Percentiles rank a stretch among this genome's conserved stretches.
These are phyloP conservation scores for Tribolium madens DNA, from an alignment of 1,140 invertebrate species.

Conservation along the genomic window DNA sequence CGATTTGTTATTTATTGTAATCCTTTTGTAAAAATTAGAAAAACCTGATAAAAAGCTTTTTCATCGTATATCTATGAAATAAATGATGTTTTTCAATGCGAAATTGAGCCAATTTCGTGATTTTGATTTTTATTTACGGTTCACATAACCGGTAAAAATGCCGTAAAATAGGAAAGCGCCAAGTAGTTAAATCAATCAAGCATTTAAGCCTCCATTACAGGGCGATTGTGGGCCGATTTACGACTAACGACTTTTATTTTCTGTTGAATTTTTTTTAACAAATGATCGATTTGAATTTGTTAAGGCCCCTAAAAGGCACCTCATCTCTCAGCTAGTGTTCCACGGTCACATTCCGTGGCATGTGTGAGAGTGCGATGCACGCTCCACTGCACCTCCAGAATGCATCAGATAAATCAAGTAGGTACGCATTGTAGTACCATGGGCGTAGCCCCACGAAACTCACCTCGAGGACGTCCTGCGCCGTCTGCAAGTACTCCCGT, in stretches of 20 bases:
- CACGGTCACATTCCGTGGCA: slow-evolving; percentile 42
- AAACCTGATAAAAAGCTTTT: too few relatives aligned
- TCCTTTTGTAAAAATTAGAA: too few relatives aligned
- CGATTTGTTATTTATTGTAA: too few relatives aligned
- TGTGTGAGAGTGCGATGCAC: slow-evolving; percentile 40
- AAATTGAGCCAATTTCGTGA: too few relatives aligned
- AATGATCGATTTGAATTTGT: background rate
- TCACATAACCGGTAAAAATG: background rate
- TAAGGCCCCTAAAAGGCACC: slow-evolving; percentile 11
- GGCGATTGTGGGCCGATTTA: background rate
- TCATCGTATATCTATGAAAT: too few relatives aligned
- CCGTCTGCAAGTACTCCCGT: slow-evolving; percentile 93
- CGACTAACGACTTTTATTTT: background rate
- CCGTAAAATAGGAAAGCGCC: slow-evolving; percentile 8
- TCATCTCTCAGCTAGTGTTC: slow-evolving; percentile 4
- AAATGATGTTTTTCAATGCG: too few relatives aligned
- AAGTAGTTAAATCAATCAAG: background rate
- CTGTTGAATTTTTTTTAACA: background rate
- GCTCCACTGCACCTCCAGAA: slow-evolving; percentile 45
- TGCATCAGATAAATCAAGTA: slow-evolving; percentile 47
- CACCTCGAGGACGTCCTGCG: slow-evolving; percentile 93
- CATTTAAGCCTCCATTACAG: background rate
- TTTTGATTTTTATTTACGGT: background rate
- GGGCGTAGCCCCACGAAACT: slow-evolving; percentile 62
- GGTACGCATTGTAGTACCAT: slow-evolving; percentile 27